Conservation (phyloP, 2,113 vertebrate species). For the Argyrosomus japonicus region DNA sequence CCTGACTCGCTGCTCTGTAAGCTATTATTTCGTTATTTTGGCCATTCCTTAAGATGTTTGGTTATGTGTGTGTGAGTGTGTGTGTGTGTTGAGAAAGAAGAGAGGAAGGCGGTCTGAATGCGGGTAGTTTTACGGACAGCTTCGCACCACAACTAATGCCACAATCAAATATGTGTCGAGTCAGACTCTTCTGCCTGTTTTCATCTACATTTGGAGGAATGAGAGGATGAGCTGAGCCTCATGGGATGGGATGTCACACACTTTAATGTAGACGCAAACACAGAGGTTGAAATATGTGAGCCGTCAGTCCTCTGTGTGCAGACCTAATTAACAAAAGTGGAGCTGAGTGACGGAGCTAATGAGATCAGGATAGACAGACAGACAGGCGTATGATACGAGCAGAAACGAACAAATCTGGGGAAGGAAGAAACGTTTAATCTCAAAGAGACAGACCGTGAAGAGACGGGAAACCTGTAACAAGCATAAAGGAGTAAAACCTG, state of each 20-base stretch:
- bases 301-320: constrained; percentile 62
- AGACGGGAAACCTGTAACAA: not conserved
- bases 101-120: constrained; percentile 13
- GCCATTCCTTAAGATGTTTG: constrained; percentile 45
- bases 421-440: constrained; percentile 1
- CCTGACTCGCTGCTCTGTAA: constrained; percentile 55
- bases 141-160: constrained; percentile 44
- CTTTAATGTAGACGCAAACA: too few relatives aligned
- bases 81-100: constrained; percentile 38
- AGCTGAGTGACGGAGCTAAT: constrained; percentile 64
- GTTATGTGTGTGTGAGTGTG: constrained; percentile 33
- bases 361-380: constrained; percentile 47
- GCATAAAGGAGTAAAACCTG: not conserved
- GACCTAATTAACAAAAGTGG: constrained; percentile 74
- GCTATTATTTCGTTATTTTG: constrained; percentile 67
- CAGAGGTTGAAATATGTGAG: not conserved
- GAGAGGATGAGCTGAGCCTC: constrained; percentile 20
- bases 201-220: not conserved
- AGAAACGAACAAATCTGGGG: constrained; percentile 18
- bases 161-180: constrained; percentile 65
- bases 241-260: constrained; percentile 11
- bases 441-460: not conserved
- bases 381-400: not conserved
- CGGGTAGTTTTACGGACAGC: constrained; percentile 4
- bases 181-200: constrained; percentile 47